phyloP scores from a whole-genome alignment of 2,797 vertebrate species.

The Sebastes alutus region DNA sequence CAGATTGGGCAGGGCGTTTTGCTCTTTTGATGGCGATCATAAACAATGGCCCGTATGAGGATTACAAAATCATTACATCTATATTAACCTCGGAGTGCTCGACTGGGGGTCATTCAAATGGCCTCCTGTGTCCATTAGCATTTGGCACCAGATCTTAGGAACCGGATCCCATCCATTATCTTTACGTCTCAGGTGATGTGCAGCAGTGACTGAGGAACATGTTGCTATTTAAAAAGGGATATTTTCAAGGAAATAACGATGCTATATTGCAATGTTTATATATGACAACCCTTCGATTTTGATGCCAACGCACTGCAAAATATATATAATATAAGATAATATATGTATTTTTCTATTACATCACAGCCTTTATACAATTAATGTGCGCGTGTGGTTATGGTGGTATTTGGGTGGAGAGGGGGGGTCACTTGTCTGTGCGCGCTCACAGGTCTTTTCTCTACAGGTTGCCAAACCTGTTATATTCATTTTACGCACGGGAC shows the following conservation, averaged over 20 bases:
- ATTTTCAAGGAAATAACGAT: neutral
- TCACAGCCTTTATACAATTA: neutral
- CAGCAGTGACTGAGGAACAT: neutral
- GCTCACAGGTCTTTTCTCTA: neutral
- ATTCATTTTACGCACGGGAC: slow-evolving; percentile 19
- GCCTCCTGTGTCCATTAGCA: slow-evolving; percentile 43
- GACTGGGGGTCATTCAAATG: slow-evolving; percentile 73
- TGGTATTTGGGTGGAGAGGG: no score
- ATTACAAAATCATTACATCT: slow-evolving; percentile 88
- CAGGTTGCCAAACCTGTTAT: slow-evolving; percentile 22
- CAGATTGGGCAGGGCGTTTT: slow-evolving; percentile 86
- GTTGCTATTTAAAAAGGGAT: neutral
- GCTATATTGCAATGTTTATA: neutral
- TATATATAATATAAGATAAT: neutral
- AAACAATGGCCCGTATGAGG: slow-evolving; percentile 79
- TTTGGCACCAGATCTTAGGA: slow-evolving; percentile 64
- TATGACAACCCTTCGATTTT: neutral
- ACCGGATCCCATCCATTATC: slow-evolving; percentile 31
- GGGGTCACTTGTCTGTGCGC: neutral
- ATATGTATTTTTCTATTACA: neutral
- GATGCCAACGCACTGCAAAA: neutral
- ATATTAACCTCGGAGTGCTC: slow-evolving; percentile 79
- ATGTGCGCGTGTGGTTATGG: neutral
- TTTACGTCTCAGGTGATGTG: neutral
- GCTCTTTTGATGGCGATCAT: slow-evolving; percentile 82